A percentile compares a stretch with the other conserved stretches of the same genome.
phyloP scores from a whole-genome alignment of 2,113 vertebrate species.

The Clarias batrachus region DNA sequence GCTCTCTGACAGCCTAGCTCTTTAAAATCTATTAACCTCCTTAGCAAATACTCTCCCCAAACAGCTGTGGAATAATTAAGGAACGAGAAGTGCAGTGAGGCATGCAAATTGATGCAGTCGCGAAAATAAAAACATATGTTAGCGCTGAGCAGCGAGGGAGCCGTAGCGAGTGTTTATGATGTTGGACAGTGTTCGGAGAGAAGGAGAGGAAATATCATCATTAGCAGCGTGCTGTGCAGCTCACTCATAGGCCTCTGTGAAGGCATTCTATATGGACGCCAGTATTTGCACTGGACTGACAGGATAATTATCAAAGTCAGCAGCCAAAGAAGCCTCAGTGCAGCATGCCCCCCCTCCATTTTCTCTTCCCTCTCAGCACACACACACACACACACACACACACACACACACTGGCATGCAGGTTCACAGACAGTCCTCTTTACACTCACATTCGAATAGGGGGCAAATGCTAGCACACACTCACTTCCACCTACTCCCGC shows the following conservation, averaged over 20 bases:
- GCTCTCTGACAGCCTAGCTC: constrained; percentile 62
- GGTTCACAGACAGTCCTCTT: constrained; percentile 39
- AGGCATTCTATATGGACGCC: constrained; percentile 55
- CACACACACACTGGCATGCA: constrained; percentile 10
- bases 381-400: constrained; percentile 54
- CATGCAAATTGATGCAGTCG: constrained; percentile 65
- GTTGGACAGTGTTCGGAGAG: constrained; percentile 58
- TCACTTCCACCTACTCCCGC: constrained; percentile 22
- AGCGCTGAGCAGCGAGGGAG: constrained; percentile 62
- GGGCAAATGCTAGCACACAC: neutral
- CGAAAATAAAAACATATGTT: constrained; percentile 69
- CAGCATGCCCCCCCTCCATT: neutral
- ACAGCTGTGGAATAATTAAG: constrained; percentile 62
- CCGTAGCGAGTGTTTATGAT: constrained; percentile 61
- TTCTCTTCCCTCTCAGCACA: constrained; percentile 17
- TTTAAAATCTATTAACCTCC: constrained; percentile 58
- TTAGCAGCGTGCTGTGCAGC: constrained; percentile 62
- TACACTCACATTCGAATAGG: constrained; percentile 43
- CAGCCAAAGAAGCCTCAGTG: constrained; percentile 36
- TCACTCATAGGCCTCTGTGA: constrained; percentile 58
- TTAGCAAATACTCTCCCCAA: constrained; percentile 49
- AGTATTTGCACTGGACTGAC: constrained; percentile 66
- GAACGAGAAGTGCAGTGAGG: constrained; percentile 58
- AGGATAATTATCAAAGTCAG: constrained; percentile 64
- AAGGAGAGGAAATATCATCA: constrained; percentile 63